phyloP scores from a whole-genome alignment of 2,797 vertebrate genomes.

The Phoxinus dragarum region DNA sequence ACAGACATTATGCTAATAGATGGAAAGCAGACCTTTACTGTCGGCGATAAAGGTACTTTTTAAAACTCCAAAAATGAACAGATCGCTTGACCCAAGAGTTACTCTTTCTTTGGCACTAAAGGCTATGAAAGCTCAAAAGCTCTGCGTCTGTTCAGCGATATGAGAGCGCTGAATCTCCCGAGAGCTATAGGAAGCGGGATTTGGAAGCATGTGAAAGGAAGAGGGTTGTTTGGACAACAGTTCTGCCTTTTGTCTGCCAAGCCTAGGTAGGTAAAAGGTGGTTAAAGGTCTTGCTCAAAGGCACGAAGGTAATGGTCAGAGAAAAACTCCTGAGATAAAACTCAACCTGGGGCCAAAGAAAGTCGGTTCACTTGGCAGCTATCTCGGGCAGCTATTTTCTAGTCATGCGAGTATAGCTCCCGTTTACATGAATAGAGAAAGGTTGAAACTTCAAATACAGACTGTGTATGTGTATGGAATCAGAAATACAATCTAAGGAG shows the following conservation, averaged over 20 bases:
- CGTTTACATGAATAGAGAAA: neutral
- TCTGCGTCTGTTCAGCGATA: constrained; percentile 29
- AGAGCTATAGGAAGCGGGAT: constrained; percentile 27
- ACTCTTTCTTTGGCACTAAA: constrained; percentile 43
- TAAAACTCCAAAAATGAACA: constrained; percentile 44
- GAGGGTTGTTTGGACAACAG: neutral
- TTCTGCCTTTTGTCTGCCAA: neutral
- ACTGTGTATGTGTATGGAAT: neutral
- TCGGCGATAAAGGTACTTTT: constrained; percentile 63
- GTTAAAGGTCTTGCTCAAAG: neutral
- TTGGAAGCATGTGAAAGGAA: constrained; percentile 17
- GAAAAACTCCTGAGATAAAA: neutral
- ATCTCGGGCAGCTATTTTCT: neutral
- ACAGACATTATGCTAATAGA: constrained; percentile 59
- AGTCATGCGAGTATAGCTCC: neutral
- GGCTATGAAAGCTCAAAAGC: constrained; percentile 28
- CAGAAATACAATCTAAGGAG: neutral
- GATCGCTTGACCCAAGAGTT: constrained; percentile 46
- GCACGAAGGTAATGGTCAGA: neutral
- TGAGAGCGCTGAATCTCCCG: constrained; percentile 18
- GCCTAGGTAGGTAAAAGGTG: neutral
- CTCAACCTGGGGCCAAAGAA: neutral
- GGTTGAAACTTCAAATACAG: neutral
- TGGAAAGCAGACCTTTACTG: constrained; percentile 64
- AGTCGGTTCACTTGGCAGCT: neutral